Conservation (phyloP, 1,140 invertebrate species). For the Scaptomyza graminum region DNA sequence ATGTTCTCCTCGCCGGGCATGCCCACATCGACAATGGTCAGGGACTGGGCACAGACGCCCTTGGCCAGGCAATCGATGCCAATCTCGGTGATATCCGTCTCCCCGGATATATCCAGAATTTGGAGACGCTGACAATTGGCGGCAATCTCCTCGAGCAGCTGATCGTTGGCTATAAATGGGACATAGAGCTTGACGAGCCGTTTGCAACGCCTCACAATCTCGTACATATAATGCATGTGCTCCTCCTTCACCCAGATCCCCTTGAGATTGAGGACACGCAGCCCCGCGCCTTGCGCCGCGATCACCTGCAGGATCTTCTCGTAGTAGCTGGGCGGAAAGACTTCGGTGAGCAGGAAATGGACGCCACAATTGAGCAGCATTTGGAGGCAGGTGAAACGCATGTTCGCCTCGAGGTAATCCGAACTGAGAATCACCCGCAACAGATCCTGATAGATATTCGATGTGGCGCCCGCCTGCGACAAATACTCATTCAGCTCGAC, state of each 20-base stretch:
- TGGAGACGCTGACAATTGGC: slow-evolving; percentile 85
- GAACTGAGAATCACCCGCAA: slow-evolving; percentile 86
- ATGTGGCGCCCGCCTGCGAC: slow-evolving; percentile 85
- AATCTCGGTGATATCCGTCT: slow-evolving; percentile 87
- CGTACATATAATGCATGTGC: slow-evolving; percentile 86
- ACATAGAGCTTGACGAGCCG: slow-evolving; percentile 86
- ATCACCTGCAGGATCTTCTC: slow-evolving; percentile 87
- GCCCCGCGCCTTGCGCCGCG: slow-evolving; percentile 85
- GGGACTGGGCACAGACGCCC: slow-evolving; percentile 84
- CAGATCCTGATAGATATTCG: slow-evolving; percentile 87
- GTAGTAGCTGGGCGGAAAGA: slow-evolving; percentile 88
- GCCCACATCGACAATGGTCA: slow-evolving; percentile 87
- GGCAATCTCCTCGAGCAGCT: slow-evolving; percentile 86
- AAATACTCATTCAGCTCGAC: slow-evolving; percentile 86
- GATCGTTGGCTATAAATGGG: slow-evolving; percentile 88
- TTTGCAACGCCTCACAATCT: slow-evolving; percentile 85
- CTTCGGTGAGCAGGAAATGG: slow-evolving; percentile 86
- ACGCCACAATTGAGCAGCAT: slow-evolving; percentile 87
- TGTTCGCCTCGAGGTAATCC: slow-evolving; percentile 87
- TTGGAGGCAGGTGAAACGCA: slow-evolving; percentile 86
- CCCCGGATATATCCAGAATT: slow-evolving; percentile 87
- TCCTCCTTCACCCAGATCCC: slow-evolving; percentile 89
- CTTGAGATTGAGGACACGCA: slow-evolving; percentile 87
- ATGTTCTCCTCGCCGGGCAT: slow-evolving; percentile 88
- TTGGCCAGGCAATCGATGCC: slow-evolving; percentile 85